Conservation (phyloP, 2,113 vertebrate species). For the Parus major region DNA sequence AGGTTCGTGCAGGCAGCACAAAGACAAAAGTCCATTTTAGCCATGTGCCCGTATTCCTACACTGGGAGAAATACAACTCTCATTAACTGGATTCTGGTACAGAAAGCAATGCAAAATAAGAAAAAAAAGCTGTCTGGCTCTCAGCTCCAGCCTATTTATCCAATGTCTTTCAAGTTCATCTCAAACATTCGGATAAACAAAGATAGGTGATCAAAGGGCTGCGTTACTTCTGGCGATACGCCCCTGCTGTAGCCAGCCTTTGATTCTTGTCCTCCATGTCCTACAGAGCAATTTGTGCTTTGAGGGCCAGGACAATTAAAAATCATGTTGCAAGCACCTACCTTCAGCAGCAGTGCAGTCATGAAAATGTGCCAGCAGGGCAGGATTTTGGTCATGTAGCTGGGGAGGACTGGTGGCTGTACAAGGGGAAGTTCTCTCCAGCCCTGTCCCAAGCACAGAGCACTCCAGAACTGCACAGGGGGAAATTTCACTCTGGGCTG, state of each 20-base stretch:
- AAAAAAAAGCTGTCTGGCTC: background rate
- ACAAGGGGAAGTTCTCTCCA: background rate
- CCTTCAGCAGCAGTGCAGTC: background rate
- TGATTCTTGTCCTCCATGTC: background rate
- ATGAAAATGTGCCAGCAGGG: background rate
- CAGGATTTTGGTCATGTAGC: background rate
- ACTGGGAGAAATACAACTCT: background rate
- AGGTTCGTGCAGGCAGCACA: background rate
- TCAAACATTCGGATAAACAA: background rate
- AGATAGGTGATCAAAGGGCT: constrained; percentile 54
- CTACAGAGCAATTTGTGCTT: background rate
- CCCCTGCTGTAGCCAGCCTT: background rate
- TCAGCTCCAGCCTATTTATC: constrained; percentile 27
- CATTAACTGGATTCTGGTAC: background rate
- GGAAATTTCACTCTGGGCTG: background rate
- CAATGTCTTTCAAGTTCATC: constrained; percentile 52
- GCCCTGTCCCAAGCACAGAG: rapidly evolving
- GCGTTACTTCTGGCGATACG: background rate
- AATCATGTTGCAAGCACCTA: background rate
- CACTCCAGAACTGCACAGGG: background rate
- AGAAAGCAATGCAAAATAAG: background rate
- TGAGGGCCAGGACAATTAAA: background rate
- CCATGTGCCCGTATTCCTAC: background rate
- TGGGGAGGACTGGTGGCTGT: background rate
- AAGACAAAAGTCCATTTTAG: background rate